phyloP scores from a whole-genome alignment of 2,113 vertebrate species.

The Heptranchias perlo region DNA sequence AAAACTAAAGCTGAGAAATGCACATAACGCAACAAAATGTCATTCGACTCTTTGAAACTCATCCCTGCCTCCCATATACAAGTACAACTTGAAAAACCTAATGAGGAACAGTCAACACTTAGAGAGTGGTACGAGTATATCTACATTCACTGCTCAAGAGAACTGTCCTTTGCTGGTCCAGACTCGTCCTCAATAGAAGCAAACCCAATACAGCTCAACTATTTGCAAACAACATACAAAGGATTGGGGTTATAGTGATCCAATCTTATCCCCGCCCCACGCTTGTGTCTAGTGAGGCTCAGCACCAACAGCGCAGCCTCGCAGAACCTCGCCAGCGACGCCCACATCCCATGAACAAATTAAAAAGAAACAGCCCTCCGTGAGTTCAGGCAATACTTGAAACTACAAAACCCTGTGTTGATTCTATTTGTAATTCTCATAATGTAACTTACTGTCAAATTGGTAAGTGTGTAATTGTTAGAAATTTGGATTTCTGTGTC shows the following conservation, averaged over 20 bases:
- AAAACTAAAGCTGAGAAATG: background rate
- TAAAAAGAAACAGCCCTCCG: no score
- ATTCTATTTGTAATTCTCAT: background rate
- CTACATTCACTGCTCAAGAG: background rate
- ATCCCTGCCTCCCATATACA: background rate
- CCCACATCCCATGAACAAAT: no score
- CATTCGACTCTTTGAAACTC: background rate
- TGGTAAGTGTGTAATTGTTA: no score
- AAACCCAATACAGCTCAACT: background rate
- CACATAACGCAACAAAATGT: background rate
- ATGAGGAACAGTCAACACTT: background rate
- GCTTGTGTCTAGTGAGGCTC: background rate
- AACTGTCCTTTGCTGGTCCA: background rate
- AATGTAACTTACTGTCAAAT: background rate
- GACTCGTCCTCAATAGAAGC: background rate
- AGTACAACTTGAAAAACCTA: background rate
- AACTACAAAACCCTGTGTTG: background rate
- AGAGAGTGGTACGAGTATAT: background rate
- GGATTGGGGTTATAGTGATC: no score
- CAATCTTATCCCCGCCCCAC: background rate
- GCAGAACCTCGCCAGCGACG: no score
- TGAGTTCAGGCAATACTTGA: background rate
- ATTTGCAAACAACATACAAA: background rate
- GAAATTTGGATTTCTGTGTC: background rate
- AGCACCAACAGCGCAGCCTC: background rate